Evolutionary conservation across 2,797 vertebrate species (phyloP), one percentile per base, ranked within the genome.

Genomic region (Coendou prehensilis): DNA sequence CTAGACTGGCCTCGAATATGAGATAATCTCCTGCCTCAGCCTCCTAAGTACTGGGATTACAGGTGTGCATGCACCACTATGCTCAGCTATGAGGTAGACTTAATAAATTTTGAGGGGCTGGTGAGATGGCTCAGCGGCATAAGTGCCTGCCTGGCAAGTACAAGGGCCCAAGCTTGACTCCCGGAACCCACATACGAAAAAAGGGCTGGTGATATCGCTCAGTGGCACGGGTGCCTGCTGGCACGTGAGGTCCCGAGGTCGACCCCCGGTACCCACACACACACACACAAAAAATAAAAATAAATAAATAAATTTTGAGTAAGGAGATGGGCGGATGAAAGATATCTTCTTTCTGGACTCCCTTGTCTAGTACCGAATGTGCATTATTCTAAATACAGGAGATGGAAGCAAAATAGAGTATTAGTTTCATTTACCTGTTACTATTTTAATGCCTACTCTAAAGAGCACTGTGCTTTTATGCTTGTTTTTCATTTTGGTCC

Each of bases 381-480:
- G 76, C 52, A 41, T 61, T 90, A 45, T 93, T 93, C 61, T 84
- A 89, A 63, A 50, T 78, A 88, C n/a, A 92, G 64, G 64, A 80
- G 45, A 81, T 41, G 37, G 14, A 75, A 80, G 22, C 59, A 67
- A 85, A 69, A 61, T 28, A 54, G 57, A 82, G 7, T 63, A 56
- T 59, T 87, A 45, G 18, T 69, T 91, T 73, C 28, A 79, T 93
- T 64, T 15, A 61, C 13, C 54, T 30, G 23, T 75, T 89, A 37
- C 69, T 81, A 87, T 82, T 89, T 23, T 88, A n/a, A 7, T 59
- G 28, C 45, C 37, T 86, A 6, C 76, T 41, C n/a, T 47, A 89
- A 92, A 89, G 73, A 91, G 1, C 59, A 26, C 23, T 14, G 86
- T 91, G 45, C 37, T 81, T 67, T 14, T 33, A n/a, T 85, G 28